Evolutionary conservation across 1,140 invertebrate species (phyloP).

Genomic region (Andricus grossulariae): DNA sequence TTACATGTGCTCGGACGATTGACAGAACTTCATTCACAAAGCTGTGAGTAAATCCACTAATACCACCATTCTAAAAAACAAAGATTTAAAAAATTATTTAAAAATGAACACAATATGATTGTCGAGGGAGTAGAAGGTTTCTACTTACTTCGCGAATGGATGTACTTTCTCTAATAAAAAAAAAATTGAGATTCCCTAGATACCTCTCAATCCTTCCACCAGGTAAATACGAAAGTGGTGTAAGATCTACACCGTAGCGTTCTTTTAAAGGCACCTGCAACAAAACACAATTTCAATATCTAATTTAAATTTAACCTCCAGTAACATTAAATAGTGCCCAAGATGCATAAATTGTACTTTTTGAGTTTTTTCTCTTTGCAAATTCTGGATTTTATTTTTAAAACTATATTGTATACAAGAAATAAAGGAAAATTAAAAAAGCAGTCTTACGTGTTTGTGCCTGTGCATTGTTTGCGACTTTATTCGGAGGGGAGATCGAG

Average conservation of each 20-base stretch:
- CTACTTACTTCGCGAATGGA: slow-evolving; percentile 87
- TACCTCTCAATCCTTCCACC: slow-evolving; percentile 89
- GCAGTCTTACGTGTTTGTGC: slow-evolving; percentile 67
- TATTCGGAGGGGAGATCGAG: slow-evolving; percentile 66
- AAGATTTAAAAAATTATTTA: slow-evolving; percentile 22
- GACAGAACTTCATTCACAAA: slow-evolving; percentile 94
- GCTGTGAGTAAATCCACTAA: slow-evolving; percentile 94
- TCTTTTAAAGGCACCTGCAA: slow-evolving; percentile 80
- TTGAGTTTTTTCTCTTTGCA: too few species aligned
- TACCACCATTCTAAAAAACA: slow-evolving; percentile 83
- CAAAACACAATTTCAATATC: slow-evolving; percentile 15
- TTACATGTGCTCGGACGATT: slow-evolving; percentile 93
- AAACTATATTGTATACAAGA: slow-evolving; percentile 22
- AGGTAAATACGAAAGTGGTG: slow-evolving; percentile 88
- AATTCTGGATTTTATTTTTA: not conserved
- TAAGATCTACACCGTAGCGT: slow-evolving; percentile 88
- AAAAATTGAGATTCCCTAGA: slow-evolving; percentile 95
- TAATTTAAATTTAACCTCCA: not conserved
- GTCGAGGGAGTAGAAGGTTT: not conserved
- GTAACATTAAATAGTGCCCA: too few species aligned
- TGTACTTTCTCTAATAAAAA: slow-evolving; percentile 96
- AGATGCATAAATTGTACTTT: too few species aligned
- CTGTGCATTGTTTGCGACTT: slow-evolving; percentile 58
- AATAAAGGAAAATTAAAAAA: slow-evolving; percentile 28
- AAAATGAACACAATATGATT: not conserved